A percentile compares a stretch with the other conserved stretches of the same genome.
These are phyloP conservation scores for Brachyptera risi DNA, from an alignment of 2,888 invertebrate species.

Conservation along the genomic window DNA sequence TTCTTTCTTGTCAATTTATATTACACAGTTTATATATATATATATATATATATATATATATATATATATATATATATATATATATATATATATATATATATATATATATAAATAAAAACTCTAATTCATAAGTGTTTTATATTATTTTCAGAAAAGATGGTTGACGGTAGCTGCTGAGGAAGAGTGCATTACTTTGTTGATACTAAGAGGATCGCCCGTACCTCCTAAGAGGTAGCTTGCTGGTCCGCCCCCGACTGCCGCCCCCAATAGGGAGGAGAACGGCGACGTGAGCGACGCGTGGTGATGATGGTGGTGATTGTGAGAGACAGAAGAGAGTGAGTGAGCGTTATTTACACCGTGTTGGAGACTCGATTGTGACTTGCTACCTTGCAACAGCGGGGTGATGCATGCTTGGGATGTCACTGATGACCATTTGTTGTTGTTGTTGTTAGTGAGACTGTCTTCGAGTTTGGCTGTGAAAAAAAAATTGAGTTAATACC, in stretches of 20 bases:
- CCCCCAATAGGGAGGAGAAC: slow-evolving; percentile 38
- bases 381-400: slow-evolving; percentile 41
- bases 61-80: too few relatives aligned
- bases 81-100: neutral
- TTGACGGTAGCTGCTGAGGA: slow-evolving; percentile 36
- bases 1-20: too few relatives aligned
- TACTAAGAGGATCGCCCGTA: slow-evolving; percentile 35
- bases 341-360: slow-evolving; percentile 36
- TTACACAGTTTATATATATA: too few relatives aligned
- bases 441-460: slow-evolving; percentile 46
- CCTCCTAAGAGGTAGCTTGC: slow-evolving; percentile 38
- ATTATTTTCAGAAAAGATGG: slow-evolving; percentile 35
- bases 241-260: slow-evolving; percentile 41
- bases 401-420: slow-evolving; percentile 46
- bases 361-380: slow-evolving; percentile 40
- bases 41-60: too few relatives aligned
- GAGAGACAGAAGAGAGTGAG: slow-evolving; percentile 42
- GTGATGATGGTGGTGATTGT: slow-evolving; percentile 44
- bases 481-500: slow-evolving; percentile 17
- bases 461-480: slow-evolving; percentile 47
- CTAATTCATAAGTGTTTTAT: too few relatives aligned
- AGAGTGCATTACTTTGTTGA: slow-evolving; percentile 36
- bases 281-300: slow-evolving; percentile 33
- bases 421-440: slow-evolving; percentile 46
- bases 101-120: neutral